These are phyloP conservation scores for Acromyrmex heyeri DNA, from an alignment of 1,140 invertebrate genomes.

Conservation along the genomic window DNA sequence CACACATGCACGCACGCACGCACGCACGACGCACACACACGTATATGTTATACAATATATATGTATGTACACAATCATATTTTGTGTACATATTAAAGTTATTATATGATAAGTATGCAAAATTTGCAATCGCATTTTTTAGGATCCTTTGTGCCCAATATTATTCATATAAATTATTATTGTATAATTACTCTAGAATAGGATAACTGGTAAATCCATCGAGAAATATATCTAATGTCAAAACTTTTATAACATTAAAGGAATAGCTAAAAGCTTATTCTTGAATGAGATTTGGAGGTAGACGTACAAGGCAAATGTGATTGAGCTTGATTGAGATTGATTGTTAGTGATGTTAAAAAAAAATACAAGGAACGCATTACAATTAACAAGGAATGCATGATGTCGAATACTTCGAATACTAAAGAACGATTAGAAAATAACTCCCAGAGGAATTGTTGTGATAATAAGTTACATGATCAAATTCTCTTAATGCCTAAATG, in stretches of 20 bases:
- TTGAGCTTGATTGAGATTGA: not conserved
- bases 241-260: not conserved
- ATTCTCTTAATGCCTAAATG: constrained; percentile 62
- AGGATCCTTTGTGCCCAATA: not conserved
- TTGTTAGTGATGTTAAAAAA: constrained; percentile 2
- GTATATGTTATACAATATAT: no score
- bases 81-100: constrained; percentile 21
- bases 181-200: not conserved
- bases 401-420: constrained; percentile 21
- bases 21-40: not conserved
- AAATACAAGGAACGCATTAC: not conserved
- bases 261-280: not conserved
- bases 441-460: constrained; percentile 1
- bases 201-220: not conserved
- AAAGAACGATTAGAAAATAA: constrained; percentile 39
- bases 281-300: constrained; percentile 1
- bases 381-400: constrained; percentile 65
- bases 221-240: not conserved
- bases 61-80: constrained; percentile 3
- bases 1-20: no score
- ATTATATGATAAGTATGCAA: not conserved
- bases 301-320: constrained; percentile 19
- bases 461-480: constrained; percentile 64
- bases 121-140: not conserved
- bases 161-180: not conserved